phyloP scores from a whole-genome alignment of 2,888 invertebrate genomes.

The Xiphydria camelus region DNA sequence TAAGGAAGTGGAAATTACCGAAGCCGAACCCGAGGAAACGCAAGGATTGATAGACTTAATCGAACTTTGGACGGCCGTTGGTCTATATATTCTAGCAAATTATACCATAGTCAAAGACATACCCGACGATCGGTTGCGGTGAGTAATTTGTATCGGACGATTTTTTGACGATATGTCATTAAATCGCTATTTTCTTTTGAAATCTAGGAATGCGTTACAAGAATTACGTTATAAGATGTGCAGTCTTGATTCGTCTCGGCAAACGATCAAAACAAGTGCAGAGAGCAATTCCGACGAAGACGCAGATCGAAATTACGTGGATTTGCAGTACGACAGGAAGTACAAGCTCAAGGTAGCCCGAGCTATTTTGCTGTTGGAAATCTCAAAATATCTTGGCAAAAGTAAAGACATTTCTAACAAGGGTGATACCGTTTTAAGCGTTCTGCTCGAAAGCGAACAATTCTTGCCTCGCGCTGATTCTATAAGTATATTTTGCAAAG shows the following conservation, averaged over 20 bases:
- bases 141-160: slow-evolving; percentile 5
- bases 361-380: slow-evolving; percentile 37
- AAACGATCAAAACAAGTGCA: slow-evolving; percentile 10
- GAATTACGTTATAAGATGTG: slow-evolving; percentile 27
- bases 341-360: slow-evolving; percentile 32
- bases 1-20: slow-evolving; percentile 37
- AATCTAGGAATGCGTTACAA: slow-evolving; percentile 31
- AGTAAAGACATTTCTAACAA: slow-evolving; percentile 30
- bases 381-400: slow-evolving; percentile 36
- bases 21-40: slow-evolving; percentile 36
- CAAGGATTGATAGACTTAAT: slow-evolving; percentile 39
- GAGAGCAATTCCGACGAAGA: slow-evolving; percentile 1
- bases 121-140: slow-evolving; percentile 44
- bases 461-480: slow-evolving; percentile 46
- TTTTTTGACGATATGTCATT: not conserved
- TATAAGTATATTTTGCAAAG: slow-evolving; percentile 36
- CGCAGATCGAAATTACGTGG: slow-evolving; percentile 4
- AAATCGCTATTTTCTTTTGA: slow-evolving; percentile 6
- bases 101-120: slow-evolving; percentile 35
- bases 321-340: slow-evolving; percentile 22
- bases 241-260: no score
- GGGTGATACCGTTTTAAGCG: slow-evolving; percentile 37
- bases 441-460: slow-evolving; percentile 43
- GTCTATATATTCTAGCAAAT: slow-evolving; percentile 42
- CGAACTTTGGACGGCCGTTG: slow-evolving; percentile 49